phyloP scores from a whole-genome alignment of 2,113 vertebrate species.

The Peromyscus leucopus region DNA sequence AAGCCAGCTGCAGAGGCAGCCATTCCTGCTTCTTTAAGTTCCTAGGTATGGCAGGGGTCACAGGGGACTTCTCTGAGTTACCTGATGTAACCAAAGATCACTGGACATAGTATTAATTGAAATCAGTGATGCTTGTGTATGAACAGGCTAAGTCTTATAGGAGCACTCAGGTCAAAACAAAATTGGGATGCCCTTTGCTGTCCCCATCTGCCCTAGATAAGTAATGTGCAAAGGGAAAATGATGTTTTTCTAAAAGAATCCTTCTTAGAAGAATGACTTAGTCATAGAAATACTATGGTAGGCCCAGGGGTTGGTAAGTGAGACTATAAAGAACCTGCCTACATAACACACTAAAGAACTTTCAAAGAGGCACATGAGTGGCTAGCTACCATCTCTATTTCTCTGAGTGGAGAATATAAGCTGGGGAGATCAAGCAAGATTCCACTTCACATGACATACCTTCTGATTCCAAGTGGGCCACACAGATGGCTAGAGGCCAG shows the following conservation, averaged over 20 bases:
- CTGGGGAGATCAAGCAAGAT: neutral
- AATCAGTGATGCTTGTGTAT: neutral
- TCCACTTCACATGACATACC: conserved; percentile 61
- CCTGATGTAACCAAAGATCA: neutral
- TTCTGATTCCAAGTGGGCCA: conserved; percentile 68
- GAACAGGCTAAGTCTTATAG: conserved; percentile 3
- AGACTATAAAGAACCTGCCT: neutral
- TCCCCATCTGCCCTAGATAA: neutral
- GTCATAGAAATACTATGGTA: neutral
- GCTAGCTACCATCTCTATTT: neutral
- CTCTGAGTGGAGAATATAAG: neutral
- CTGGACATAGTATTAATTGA: neutral
- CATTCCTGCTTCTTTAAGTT: neutral
- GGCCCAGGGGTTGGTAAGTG: neutral
- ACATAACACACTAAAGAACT: neutral
- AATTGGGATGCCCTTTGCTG: neutral
- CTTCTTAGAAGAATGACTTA: neutral
- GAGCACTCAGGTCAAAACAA: neutral
- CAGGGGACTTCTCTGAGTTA: neutral
- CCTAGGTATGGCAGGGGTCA: neutral
- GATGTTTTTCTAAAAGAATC: neutral
- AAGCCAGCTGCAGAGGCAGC: neutral
- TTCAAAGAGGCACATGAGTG: neutral
- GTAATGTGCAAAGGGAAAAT: neutral
- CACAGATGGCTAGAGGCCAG: conserved; percentile 64